Conservation (phyloP, 2,113 vertebrate species). For the Ammodramus savannarum region DNA sequence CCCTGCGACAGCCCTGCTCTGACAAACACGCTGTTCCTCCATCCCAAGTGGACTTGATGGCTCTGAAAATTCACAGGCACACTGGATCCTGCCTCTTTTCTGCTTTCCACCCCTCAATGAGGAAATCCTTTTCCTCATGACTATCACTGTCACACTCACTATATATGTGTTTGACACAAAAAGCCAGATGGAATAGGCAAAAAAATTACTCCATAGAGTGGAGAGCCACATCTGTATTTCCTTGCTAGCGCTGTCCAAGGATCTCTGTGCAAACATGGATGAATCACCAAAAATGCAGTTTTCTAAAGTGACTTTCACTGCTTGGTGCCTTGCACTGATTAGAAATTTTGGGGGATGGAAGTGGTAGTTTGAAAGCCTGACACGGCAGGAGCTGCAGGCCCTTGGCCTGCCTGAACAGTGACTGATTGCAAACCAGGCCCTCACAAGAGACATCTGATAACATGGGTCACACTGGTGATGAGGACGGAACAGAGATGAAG, state of each 20-base stretch:
- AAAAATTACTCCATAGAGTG: not conserved
- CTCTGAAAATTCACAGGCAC: not conserved
- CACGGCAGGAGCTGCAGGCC: not conserved
- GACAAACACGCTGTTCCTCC: not conserved
- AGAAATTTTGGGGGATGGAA: not conserved
- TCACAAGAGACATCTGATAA: rapidly evolving
- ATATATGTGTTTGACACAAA: not conserved
- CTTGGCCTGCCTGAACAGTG: not conserved
- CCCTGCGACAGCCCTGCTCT: not conserved
- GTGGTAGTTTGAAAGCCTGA: not conserved
- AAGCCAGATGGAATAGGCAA: not conserved
- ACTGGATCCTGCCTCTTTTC: not conserved
- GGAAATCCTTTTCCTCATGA: not conserved
- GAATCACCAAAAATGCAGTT: not conserved
- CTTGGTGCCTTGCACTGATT: not conserved
- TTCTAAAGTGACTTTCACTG: not conserved
- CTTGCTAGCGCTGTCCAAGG: not conserved
- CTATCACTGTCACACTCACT: not conserved
- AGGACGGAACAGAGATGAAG: not conserved
- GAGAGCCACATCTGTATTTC: not conserved
- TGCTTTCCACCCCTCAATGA: not conserved
- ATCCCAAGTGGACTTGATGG: not conserved
- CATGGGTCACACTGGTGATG: not conserved
- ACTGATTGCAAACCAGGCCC: not conserved
- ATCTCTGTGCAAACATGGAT: not conserved